Evolutionary conservation across 2,888 invertebrate species (phyloP), one percentile per base, ranked within the genome.

Genomic region (Apomyelois bistriatella): DNA sequence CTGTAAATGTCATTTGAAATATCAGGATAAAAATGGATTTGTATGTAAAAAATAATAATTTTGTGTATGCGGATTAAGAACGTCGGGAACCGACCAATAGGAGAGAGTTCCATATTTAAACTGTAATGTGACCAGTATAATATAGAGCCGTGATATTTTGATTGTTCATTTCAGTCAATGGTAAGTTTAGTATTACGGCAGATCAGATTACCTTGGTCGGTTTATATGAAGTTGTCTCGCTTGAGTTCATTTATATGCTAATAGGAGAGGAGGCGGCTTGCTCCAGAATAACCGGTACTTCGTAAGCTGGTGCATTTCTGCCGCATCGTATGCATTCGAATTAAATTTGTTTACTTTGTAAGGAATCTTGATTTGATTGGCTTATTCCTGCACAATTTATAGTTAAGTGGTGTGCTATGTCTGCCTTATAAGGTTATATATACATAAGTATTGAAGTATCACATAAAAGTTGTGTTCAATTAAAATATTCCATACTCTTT

Each of bases 161-260:
- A 36, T 64, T 55, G 48, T 48, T 32, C 42, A 49, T 58, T 56
- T 56, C 56, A 9, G 53, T 59, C 32, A 16, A 15, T 10, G 10
- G 48, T 61, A 52, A 32, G 43, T 47, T 56, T 52, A 63, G 62
- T 10, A 46, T 46, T 10, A 16, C 61, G 66, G 64, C 16, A 65
- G 81, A 53, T 76, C 78, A 53, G 28, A 38, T 58, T 70, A 68
- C 17, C 58, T 28, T 80, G 79, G 85, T 68, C 59, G 66, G 62
- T 58, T 46, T 76, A 69, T 85, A 90, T 87, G 79, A 84, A 88
- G 87, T 85, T 82, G 86, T 88, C 79, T 85, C 72, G 81, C 78
- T 76, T 76, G 61, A 73, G 78, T 83, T 89, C 85, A 87, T 89
- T 88, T 88, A 88, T 87, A 90, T 89, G 87, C 79, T 87, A 89